Evolutionary conservation across 2,888 invertebrate species (phyloP), one percentile per base, ranked within the genome.

Genomic region (Tinea semifulvella): DNA sequence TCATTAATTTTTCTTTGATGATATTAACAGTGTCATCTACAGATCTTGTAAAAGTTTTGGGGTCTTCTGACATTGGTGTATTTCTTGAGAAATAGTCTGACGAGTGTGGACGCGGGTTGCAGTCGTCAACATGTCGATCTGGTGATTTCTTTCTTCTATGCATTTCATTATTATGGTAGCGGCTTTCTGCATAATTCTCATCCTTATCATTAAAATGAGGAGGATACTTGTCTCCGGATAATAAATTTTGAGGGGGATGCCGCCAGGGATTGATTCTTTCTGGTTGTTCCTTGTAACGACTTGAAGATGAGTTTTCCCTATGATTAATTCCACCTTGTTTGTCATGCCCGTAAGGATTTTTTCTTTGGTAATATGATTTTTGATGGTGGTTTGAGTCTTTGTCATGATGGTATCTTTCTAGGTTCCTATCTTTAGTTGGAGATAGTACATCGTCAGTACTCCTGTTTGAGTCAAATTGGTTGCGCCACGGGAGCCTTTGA

Each of bases 21-120:
- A 80, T 72, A 53, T 79, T 69, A 28, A 80, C 80, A 35, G 80
- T 80, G 47, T 79, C 80, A 57, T 75, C 72, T 17, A 79, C 67
- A 28, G 80, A 77, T 11, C 68, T 56, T 46, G 68, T 76, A 50
- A 75, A 80, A 36, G 68, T 63, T 48, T 74, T 62, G 16, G 76
- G 73, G 46, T 66, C 73, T 47, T 70, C 73, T 1, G 57, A 55
- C 13, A 68, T 55, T 5, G 61, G 60, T 38, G 68, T 56, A 45
- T 63, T 70, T 2, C 64, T 58, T 14, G 64, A 70, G 55, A 77
- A 80, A 50, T 80, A 73, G 50, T 79, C 79, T 31, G 76, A 76
- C n/a, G 79, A 57, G 16, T 76, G 79, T 25, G 79, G 79, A 47
- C 80, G 65, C 3, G n/a, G 47, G 18, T 3, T 17, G 39, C n/a